Percentiles rank a stretch among this genome's conserved stretches.
These are phyloP conservation scores for Alexandromys fortis DNA, from an alignment of 2,113 vertebrate species.

Conservation along the genomic window DNA sequence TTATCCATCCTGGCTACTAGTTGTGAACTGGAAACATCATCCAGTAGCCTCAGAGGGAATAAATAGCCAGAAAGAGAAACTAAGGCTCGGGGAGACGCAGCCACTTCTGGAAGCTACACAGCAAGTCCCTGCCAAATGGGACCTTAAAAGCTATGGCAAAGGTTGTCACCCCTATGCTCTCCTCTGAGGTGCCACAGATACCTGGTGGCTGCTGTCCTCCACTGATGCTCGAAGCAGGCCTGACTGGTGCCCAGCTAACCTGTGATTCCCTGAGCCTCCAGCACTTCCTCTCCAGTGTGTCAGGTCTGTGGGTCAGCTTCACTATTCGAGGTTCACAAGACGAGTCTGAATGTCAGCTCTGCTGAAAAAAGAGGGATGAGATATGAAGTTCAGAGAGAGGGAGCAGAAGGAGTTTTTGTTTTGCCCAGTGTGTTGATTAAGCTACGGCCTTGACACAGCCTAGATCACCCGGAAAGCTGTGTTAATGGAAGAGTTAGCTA, in stretches of 20 bases:
- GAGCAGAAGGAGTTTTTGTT: neutral
- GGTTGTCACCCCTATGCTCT: no score
- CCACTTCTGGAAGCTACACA: neutral
- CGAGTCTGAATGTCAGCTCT: neutral
- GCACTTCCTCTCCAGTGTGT: neutral
- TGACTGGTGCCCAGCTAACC: neutral
- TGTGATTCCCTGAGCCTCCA: neutral
- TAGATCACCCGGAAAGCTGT: neutral
- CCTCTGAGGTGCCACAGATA: neutral
- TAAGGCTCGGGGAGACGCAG: neutral
- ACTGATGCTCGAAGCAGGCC: neutral
- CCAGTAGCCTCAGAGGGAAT: neutral
- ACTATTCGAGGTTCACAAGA: neutral
- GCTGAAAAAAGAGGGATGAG: neutral
- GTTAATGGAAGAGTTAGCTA: neutral
- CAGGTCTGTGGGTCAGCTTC: neutral
- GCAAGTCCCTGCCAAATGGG: neutral
- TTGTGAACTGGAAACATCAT: neutral
- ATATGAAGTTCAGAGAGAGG: fast-evolving
- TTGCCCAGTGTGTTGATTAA: neutral
- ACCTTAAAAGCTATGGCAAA: neutral
- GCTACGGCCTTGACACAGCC: neutral
- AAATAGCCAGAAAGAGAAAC: neutral
- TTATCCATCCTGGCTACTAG: neutral
- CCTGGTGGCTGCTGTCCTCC: neutral